Percentiles rank a stretch among this genome's conserved stretches.
phyloP scores from a whole-genome alignment of 2,888 invertebrate species.

The Drosophila picticornis region DNA sequence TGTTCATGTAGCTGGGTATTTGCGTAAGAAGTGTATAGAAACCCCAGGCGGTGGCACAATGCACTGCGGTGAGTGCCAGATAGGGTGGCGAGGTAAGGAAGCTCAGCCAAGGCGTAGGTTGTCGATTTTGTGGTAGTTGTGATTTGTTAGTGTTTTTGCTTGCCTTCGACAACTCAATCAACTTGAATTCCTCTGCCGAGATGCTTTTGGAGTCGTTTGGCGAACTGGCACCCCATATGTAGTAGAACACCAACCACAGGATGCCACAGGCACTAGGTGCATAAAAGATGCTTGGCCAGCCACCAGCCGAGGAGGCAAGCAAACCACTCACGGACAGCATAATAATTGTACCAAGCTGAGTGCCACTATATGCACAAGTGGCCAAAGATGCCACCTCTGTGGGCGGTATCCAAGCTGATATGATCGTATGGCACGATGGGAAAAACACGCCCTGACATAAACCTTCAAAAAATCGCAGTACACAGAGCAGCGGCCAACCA shows the following conservation, averaged over 20 bases:
- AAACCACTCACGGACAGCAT: slow-evolving; percentile 91
- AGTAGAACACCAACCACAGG: slow-evolving; percentile 89
- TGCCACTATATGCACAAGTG: slow-evolving; percentile 90
- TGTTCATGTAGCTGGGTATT: slow-evolving; percentile 92
- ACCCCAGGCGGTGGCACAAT: slow-evolving; percentile 91
- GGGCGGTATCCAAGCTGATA: slow-evolving; percentile 90
- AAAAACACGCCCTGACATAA: slow-evolving; percentile 89
- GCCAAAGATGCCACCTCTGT: slow-evolving; percentile 89
- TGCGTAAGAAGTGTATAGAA: slow-evolving; percentile 94
- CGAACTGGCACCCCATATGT: slow-evolving; percentile 88
- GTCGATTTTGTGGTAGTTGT: slow-evolving; percentile 46
- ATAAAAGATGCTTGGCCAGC: slow-evolving; percentile 93
- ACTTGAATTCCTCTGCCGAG: slow-evolving; percentile 88
- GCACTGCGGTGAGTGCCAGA: slow-evolving; percentile 90
- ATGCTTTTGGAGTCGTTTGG: slow-evolving; percentile 89
- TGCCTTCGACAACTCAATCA: slow-evolving; percentile 87
- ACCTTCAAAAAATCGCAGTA: slow-evolving; percentile 88
- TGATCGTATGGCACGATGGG: slow-evolving; percentile 89
- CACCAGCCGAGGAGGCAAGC: slow-evolving; percentile 88
- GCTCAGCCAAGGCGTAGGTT: slow-evolving; percentile 90
- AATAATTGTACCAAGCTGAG: slow-evolving; percentile 92
- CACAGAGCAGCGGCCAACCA: slow-evolving; percentile 87
- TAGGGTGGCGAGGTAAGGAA: slow-evolving; percentile 92
- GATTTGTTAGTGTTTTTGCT: slow-evolving; percentile 38
- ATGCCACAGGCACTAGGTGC: slow-evolving; percentile 88